These are phyloP conservation scores for Opisthocomus hoazin DNA, from an alignment of 2,113 vertebrate genomes.

Conservation along the genomic window DNA sequence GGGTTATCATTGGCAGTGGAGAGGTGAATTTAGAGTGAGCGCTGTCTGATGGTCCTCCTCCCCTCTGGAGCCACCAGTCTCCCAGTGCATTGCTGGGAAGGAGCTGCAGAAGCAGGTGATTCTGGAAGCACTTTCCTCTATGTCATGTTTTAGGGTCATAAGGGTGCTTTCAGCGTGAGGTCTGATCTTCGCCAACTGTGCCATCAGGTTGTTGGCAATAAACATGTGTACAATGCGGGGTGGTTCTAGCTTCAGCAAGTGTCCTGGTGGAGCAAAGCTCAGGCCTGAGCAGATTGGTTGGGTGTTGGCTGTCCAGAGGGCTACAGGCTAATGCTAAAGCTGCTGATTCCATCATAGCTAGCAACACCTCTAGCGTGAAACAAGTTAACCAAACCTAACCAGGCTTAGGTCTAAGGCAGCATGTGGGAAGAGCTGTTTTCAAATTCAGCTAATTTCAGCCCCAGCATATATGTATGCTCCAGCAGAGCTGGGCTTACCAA, in stretches of 20 bases:
- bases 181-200: not conserved
- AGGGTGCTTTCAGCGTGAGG: not conserved
- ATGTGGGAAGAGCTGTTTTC: not conserved
- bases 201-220: not conserved
- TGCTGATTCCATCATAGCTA: not conserved
- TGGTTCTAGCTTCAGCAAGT: not conserved
- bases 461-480: not conserved
- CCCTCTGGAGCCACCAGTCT: not conserved
- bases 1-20: not conserved
- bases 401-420: not conserved
- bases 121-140: not conserved
- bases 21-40: not conserved
- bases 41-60: not conserved
- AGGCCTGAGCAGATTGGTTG: not conserved
- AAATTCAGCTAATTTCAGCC: not conserved
- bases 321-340: not conserved
- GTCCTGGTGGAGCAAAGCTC: not conserved
- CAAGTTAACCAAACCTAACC: not conserved
- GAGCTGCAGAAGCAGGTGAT: not conserved
- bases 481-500: not conserved
- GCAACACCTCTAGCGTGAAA: not conserved
- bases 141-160: not conserved
- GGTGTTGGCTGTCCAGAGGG: not conserved
- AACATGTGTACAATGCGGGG: not conserved
- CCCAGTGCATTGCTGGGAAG: not conserved